phyloP scores from a whole-genome alignment of 1,140 invertebrate species.

The Drosophila obscura region DNA sequence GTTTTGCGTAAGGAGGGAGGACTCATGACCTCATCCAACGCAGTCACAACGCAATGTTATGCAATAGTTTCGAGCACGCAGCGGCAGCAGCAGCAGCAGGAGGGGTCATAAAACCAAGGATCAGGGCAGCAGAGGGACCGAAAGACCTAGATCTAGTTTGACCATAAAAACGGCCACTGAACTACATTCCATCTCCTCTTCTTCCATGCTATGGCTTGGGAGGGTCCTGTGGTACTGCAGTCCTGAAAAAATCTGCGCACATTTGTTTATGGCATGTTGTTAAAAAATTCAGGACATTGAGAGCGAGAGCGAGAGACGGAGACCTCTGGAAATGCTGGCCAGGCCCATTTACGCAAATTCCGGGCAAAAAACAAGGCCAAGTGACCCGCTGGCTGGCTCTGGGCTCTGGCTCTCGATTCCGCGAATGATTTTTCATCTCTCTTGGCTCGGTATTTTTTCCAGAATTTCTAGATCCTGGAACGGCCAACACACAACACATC shows the following conservation, averaged over 20 bases:
- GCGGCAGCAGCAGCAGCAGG: constrained; percentile 12
- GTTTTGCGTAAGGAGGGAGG: constrained; percentile 46
- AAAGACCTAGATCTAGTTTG: constrained; percentile 62
- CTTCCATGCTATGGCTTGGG: constrained; percentile 1
- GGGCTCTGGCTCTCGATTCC: constrained; percentile 45
- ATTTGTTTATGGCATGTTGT: constrained; percentile 68
- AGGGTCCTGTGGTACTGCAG: background rate
- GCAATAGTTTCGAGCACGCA: constrained; percentile 43
- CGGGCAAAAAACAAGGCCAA: constrained; percentile 64
- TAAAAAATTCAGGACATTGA: constrained; percentile 76
- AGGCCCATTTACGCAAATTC: constrained; percentile 54
- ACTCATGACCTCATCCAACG: constrained; percentile 26
- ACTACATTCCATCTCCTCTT: constrained; percentile 26
- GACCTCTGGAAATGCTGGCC: background rate
- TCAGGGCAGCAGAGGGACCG: constrained; percentile 19
- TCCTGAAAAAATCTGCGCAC: constrained; percentile 54
- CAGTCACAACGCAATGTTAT: constrained; percentile 69
- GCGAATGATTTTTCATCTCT: constrained; percentile 38
- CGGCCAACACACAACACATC: constrained; percentile 10
- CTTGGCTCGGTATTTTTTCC: constrained; percentile 29
- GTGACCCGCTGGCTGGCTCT: background rate
- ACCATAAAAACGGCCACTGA: constrained; percentile 63
- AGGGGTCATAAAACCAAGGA: constrained; percentile 50
- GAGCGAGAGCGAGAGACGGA: constrained; percentile 26
- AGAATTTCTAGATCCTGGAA: constrained; percentile 33